Base-by-base conservation (phyloP, 2,797 vertebrate species). In the Lepus oiostolus region DNA sequence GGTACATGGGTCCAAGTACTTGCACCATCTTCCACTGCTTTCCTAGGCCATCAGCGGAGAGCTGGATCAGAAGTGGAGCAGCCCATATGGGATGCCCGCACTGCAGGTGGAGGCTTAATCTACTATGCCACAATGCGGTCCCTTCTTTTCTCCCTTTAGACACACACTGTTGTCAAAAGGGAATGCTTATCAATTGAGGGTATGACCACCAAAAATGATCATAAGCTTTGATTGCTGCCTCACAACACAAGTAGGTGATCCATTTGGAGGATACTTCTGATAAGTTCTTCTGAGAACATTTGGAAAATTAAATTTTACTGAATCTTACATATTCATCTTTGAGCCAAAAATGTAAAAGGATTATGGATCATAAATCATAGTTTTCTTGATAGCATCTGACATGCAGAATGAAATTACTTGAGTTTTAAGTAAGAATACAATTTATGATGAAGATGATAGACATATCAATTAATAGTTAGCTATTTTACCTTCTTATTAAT, bases 261-360 rank as follows among this genome's bases (percentile, higher is more conserved):
- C 35, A 21, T 16, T 58, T 58, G 14, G 81, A 83, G 50, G 72
- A 60, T 70, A 42, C 81, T 71, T 80, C 68, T 86, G 21, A 81
- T 54, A 26, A 74, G 80, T 95, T 24, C 85, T 95, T 76, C n/a
- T 75, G 58, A 88, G 50, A 84, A 63, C 38, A 77, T 85, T 81
- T 84, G 32, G 67, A 96, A 92, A 88, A 75, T 84, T 88, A 62
- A 93, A 93, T 65, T 92, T 21, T 60, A 60, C 63, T 62, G 26
- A 84, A 35, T 80, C 1, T 28, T 74, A 84, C 19, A 5, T 76
- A 11, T 35, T 85, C 84, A 4, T 94, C 8, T 91, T 58, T 88
- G 62, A 47, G n/a, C 88, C 93, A 79, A 84, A 91, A 80, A 60
- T 89, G 17, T 75, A 35, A 93, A 96, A 67, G n/a, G 38, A 79